A percentile compares a stretch with the other conserved stretches of the same genome.
These are phyloP conservation scores for Echinops telfairi DNA, from an alignment of 2,113 vertebrate genomes.

Conservation along the genomic window DNA sequence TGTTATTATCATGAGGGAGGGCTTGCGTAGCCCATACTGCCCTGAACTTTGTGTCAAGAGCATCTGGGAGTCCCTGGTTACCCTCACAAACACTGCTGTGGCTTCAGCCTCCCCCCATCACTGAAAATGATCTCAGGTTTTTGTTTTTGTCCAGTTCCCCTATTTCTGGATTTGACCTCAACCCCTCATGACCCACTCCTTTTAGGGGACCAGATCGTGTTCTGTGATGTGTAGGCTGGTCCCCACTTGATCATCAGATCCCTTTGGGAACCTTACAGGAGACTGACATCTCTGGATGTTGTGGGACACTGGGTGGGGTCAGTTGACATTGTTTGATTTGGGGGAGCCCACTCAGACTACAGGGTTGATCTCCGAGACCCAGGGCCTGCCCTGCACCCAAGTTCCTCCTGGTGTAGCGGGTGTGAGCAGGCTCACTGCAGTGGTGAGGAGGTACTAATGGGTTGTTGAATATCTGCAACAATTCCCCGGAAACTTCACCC, in stretches of 20 bases:
- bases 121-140: neutral
- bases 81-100: neutral
- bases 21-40: fast-evolving
- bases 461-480: neutral
- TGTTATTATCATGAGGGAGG: neutral
- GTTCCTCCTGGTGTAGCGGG: neutral
- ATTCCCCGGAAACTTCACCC: neutral
- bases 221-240: neutral
- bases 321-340: too few species aligned
- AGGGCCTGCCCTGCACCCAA: neutral
- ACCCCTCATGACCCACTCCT: neutral
- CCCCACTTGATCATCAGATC: too few species aligned
- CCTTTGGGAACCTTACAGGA: neutral
- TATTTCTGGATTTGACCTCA: neutral
- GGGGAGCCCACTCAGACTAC: neutral
- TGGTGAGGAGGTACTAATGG: neutral
- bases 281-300: neutral
- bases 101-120: neutral
- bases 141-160: neutral
- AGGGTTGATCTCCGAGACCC: neutral
- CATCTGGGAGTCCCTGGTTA: neutral
- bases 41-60: neutral
- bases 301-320: neutral
- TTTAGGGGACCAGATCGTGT: neutral
- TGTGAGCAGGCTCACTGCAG: too few species aligned